Percentiles rank a stretch among this genome's conserved stretches.
These are phyloP conservation scores for Leptopilina boulardi DNA, from an alignment of 1,140 invertebrate genomes.

Conservation along the genomic window DNA sequence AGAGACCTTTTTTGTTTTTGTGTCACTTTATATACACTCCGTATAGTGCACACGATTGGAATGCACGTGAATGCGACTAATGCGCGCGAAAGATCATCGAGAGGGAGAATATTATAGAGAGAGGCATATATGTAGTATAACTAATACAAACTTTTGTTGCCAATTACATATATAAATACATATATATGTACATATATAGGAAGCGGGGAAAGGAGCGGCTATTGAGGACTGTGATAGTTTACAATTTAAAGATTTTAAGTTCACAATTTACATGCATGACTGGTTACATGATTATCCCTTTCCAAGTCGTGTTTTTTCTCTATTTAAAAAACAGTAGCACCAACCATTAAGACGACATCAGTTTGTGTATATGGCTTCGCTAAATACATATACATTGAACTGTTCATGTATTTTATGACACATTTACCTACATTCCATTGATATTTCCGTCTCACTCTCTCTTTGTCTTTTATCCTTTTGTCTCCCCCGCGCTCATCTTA, in stretches of 20 bases:
- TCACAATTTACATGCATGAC: slow-evolving; percentile 12
- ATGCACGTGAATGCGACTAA: neutral
- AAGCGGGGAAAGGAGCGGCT: slow-evolving; percentile 14
- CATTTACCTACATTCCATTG: slow-evolving; percentile 53
- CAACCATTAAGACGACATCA: neutral
- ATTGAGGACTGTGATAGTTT: neutral
- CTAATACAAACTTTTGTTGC: neutral
- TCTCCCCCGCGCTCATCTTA: slow-evolving; percentile 27
- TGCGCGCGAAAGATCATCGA: neutral
- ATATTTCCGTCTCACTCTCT: slow-evolving; percentile 33
- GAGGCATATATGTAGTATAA: neutral
- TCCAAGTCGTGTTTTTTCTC: neutral
- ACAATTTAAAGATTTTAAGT: neutral
- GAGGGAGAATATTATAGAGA: neutral
- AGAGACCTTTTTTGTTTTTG: neutral
- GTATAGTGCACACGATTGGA: neutral
- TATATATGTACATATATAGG: neutral
- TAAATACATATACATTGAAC: neutral
- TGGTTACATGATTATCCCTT: slow-evolving; percentile 12
- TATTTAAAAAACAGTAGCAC: slow-evolving; percentile 25
- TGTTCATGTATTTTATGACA: slow-evolving; percentile 47
- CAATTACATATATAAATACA: no score
- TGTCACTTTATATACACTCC: neutral
- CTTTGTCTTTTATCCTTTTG: slow-evolving; percentile 29
- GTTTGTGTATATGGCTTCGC: neutral